Base-by-base conservation (phyloP, 2,113 vertebrate species). In the Caracal caracal region DNA sequence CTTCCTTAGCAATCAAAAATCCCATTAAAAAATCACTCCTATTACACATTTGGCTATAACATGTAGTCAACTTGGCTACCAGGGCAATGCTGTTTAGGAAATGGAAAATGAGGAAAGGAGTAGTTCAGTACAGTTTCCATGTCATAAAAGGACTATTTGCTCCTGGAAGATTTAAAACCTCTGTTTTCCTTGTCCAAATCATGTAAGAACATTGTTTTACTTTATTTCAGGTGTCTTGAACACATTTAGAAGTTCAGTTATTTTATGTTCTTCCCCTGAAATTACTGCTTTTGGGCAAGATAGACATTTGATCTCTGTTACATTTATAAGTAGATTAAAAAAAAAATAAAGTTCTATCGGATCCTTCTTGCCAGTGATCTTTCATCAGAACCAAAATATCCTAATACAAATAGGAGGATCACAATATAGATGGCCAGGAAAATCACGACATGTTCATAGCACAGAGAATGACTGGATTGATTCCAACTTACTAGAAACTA, bases 1-100 rank as follows among this genome's bases (percentile, higher is more conserved):
- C 93, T 98, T 97, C 94, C 93, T 97, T 97, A 97, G 95, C 93
- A 96, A 93, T 97, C 97, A 98, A 98, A 98, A 97, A 97, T 97
- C 96, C 94, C 94, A 97, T 98, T 97, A 94, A 97, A 82, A 98
- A 98, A 96, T 94, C 96, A 96, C 97, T 93, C 96, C 73, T 94
- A 9, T 97, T 11, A 11, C 40, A 86, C 37, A 53, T 87, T 93
- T 95, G 91, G 66, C 89, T 0, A 0, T 88, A 96, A 84, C 9
- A 0, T 95, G 56, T 90, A 95, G 92, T 97, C 94, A 88, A 94
- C 70, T 95, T 98, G 59, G 4, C 56, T 97, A 96, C 90, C 82
- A 98, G 95, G 94, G 94, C 94, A 98, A 96, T 96, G 49, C 78
- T 96, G 43, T 95, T 97, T 33, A 93, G 93, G 79, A 94, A 90